phyloP scores from a whole-genome alignment of 2,888 invertebrate genomes.

The Ceriagrion tenellum region DNA sequence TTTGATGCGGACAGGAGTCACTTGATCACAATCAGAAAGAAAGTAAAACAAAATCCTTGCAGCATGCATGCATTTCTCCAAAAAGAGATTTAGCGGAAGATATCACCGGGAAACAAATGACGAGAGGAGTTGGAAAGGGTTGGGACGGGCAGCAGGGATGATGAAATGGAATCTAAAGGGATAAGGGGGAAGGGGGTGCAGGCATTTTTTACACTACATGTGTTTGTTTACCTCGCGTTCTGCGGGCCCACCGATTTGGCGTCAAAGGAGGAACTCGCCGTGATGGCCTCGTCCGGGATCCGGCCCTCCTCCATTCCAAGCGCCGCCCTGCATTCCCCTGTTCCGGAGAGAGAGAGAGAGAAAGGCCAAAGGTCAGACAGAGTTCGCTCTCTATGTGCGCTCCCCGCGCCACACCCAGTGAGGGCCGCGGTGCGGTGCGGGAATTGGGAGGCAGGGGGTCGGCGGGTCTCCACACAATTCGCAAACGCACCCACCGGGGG shows the following conservation, averaged over 20 bases:
- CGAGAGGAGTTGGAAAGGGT: no score
- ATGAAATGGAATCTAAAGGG: no score
- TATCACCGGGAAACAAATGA: no score
- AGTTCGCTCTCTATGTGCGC: constrained; percentile 71
- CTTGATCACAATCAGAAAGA: no score
- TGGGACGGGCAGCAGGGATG: no score
- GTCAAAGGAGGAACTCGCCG: constrained; percentile 92
- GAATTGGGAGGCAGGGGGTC: not conserved
- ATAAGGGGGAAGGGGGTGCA: no score
- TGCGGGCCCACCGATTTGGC: constrained; percentile 92
- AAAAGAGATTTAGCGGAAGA: no score
- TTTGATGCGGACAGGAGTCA: no score
- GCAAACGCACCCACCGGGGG: not conserved
- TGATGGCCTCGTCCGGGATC: constrained; percentile 91
- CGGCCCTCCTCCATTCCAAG: constrained; percentile 93
- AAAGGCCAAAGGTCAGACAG: constrained; percentile 72
- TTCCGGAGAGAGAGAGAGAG: constrained; percentile 73
- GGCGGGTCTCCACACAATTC: not conserved
- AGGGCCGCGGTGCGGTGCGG: constrained; percentile 7
- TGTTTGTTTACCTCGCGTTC: constrained; percentile 87
- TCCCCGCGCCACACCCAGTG: not conserved
- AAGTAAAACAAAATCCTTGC: no score
- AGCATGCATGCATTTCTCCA: no score
- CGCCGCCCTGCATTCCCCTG: constrained; percentile 86
- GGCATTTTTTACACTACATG: not conserved